Conservation (phyloP, 2,888 invertebrate species). For the Thecophora atra region DNA sequence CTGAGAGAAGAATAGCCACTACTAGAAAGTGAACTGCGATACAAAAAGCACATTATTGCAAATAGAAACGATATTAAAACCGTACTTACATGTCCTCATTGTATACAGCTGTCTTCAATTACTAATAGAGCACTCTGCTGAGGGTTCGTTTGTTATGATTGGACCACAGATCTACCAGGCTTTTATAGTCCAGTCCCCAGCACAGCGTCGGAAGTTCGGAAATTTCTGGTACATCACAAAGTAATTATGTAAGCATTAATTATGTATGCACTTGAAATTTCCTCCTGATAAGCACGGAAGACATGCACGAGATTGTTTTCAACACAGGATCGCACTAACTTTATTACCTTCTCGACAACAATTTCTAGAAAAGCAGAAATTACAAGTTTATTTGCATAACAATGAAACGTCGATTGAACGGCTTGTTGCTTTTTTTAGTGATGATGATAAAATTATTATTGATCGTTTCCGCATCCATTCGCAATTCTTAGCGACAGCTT, state of each 20-base stretch:
- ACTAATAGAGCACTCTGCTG: not conserved
- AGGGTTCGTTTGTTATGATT: conserved; percentile 1
- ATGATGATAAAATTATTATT: too few relatives aligned
- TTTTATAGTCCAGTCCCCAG: conserved; percentile 24
- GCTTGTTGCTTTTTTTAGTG: too few relatives aligned
- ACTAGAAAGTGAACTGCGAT: conserved; percentile 10
- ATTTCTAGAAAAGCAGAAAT: too few relatives aligned
- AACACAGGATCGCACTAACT: conserved; percentile 4
- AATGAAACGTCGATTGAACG: too few relatives aligned
- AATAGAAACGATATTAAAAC: not conserved
- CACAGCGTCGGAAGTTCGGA: not conserved
- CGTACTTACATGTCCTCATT: conserved; percentile 20
- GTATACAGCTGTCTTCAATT: conserved; percentile 5
- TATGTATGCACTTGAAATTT: conserved; percentile 1
- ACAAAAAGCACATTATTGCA: not conserved
- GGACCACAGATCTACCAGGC: not conserved
- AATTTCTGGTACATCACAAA: not conserved
- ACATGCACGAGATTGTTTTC: conserved; percentile 2
- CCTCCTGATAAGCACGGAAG: not conserved
- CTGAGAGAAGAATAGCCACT: not conserved
- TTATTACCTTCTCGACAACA: too few relatives aligned
- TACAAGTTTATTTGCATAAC: too few relatives aligned
- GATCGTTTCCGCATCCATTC: too few relatives aligned
- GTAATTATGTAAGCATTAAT: not conserved
- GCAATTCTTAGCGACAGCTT: too few relatives aligned